Percentiles rank a stretch among this genome's conserved stretches.
Conservation (phyloP, 23 tunicate species). For the Clavelina lepadiformis region DNA sequence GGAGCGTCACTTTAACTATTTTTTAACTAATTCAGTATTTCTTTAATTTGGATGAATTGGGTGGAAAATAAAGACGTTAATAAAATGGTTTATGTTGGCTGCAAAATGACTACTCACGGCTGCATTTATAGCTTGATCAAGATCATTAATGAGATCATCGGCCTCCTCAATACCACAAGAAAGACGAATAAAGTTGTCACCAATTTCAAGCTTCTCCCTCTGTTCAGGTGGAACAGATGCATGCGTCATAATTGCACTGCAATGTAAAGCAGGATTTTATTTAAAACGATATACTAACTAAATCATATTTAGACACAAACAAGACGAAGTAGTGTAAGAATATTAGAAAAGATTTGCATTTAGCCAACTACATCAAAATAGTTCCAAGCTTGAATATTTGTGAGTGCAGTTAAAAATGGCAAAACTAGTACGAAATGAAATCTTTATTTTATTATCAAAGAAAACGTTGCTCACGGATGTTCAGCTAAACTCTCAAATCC, state of each 20-base stretch:
- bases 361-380: too few species aligned
- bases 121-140: conserved; percentile 78
- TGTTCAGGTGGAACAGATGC: conserved; percentile 92
- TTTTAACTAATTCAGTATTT: too few species aligned
- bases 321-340: too few species aligned
- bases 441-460: not conserved
- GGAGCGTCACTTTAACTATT: too few species aligned
- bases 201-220: conserved; percentile 64
- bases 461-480: conserved; percentile 76
- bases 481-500: conserved; percentile 97
- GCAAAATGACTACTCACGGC: conserved; percentile 92
- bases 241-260: conserved; percentile 94
- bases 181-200: conserved; percentile 87
- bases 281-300: too few species aligned
- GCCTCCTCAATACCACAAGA: conserved; percentile 94
- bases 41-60: too few species aligned
- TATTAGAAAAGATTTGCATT: too few species aligned
- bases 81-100: too few species aligned
- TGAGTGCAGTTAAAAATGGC: not conserved
- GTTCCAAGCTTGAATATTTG: too few species aligned
- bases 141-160: conserved; percentile 73
- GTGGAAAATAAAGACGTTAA: too few species aligned
- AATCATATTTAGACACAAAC: too few species aligned
- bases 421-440: not conserved
- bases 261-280: not conserved